A percentile compares a stretch with the other conserved stretches of the same genome.
phyloP scores from a whole-genome alignment of 2,797 vertebrate species.

The Pangasius sanitwongsei region DNA sequence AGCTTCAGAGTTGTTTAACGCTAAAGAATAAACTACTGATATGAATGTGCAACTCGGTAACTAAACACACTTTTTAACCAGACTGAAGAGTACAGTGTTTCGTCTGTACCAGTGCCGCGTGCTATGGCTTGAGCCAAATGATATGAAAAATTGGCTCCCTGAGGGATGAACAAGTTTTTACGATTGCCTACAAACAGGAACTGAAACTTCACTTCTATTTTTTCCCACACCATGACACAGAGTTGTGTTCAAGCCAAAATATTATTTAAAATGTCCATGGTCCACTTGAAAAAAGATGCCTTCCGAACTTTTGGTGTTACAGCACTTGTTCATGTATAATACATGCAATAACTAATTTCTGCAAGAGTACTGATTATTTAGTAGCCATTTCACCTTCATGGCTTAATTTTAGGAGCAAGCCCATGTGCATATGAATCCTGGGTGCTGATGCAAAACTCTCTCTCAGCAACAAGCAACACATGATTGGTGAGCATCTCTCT shows the following conservation, averaged over 20 bases:
- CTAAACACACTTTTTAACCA: not conserved
- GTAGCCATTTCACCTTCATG: not conserved
- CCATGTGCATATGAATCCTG: not conserved
- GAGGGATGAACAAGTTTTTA: slow-evolving; percentile 17
- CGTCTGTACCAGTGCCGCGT: not conserved
- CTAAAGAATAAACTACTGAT: not conserved
- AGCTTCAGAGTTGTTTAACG: not conserved
- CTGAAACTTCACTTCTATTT: slow-evolving; percentile 29
- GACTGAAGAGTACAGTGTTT: slow-evolving; percentile 4
- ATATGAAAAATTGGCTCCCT: slow-evolving; percentile 26
- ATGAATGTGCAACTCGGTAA: not conserved
- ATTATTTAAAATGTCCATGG: not conserved
- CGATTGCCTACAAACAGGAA: slow-evolving; percentile 28
- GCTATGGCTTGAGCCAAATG: not conserved
- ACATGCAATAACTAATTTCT: not conserved
- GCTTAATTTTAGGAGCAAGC: not conserved
- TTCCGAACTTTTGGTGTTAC: not conserved
- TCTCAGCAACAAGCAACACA: not conserved
- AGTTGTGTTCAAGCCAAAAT: slow-evolving; percentile 10
- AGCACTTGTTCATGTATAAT: not conserved
- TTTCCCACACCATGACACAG: slow-evolving; percentile 3
- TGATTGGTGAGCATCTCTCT: not conserved
- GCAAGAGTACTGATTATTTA: not conserved
- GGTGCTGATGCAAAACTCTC: not conserved
- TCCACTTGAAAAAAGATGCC: not conserved